Evolutionary conservation across 2,888 invertebrate species (phyloP).

Genomic region (Apotomis turbidana): DNA sequence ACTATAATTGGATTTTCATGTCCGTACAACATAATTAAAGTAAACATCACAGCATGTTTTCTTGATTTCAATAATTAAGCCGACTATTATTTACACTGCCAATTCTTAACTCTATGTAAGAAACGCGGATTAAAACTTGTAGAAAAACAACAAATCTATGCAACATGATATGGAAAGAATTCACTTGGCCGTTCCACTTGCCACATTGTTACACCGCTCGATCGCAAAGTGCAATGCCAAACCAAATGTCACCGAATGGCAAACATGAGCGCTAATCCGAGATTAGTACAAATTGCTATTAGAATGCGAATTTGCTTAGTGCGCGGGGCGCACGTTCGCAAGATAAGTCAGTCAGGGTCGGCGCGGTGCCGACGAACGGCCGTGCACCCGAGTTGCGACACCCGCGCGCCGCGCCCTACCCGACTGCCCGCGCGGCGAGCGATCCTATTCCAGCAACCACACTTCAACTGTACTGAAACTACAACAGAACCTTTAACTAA

Average conservation of each 20-base stretch:
- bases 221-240: slow-evolving; percentile 39
- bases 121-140: background rate
- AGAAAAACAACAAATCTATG: background rate
- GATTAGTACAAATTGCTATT: slow-evolving; percentile 75
- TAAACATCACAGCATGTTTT: too few species aligned
- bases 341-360: slow-evolving; percentile 84
- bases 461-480: background rate
- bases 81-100: too few species aligned
- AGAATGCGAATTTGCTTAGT: slow-evolving; percentile 81
- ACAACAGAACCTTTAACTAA: background rate
- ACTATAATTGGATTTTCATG: background rate
- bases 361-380: slow-evolving; percentile 82
- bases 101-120: too few species aligned
- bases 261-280: slow-evolving; percentile 57
- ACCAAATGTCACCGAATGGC: slow-evolving; percentile 43
- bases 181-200: slow-evolving; percentile 28
- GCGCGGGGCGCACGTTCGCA: slow-evolving; percentile 70
- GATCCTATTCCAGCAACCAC: slow-evolving; percentile 13
- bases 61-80: too few species aligned
- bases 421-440: slow-evolving; percentile 40
- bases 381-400: slow-evolving; percentile 80
- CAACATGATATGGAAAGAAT: slow-evolving; percentile 3
- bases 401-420: slow-evolving; percentile 54
- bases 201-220: slow-evolving; percentile 24
- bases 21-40: background rate